Conservation (phyloP, 30 jellyfish, hydroid and myxozoan species). For the Nemopilema nomurai region DNA sequence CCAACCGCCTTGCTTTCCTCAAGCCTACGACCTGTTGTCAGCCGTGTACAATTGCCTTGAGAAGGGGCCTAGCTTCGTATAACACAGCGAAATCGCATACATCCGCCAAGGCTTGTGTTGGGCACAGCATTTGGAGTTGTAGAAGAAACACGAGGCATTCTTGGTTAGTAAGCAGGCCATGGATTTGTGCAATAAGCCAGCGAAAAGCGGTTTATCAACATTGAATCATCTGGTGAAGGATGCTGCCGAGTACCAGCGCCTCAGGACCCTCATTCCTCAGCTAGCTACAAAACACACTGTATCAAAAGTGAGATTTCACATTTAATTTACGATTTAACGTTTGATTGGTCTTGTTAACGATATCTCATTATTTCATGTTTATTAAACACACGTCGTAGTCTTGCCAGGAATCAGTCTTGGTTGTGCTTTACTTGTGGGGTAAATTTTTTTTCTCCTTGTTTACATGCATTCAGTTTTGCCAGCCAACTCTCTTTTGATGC, state of each 20-base stretch:
- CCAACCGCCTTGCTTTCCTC: background rate
- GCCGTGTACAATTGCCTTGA: background rate
- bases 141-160: background rate
- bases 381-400: background rate
- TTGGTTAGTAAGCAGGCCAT: background rate
- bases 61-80: background rate
- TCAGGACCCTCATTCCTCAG: slow-evolving; percentile 56
- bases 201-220: slow-evolving; percentile 1
- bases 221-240: slow-evolving; percentile 20
- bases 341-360: background rate
- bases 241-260: slow-evolving; percentile 43
- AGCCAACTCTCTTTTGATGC: background rate
- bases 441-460: background rate
- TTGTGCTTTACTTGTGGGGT: too few relatives aligned
- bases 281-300: slow-evolving; percentile 68
- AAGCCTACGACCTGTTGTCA: background rate
- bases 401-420: background rate
- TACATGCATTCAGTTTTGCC: background rate
- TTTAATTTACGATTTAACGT: background rate
- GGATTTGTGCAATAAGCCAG: background rate
- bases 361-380: background rate
- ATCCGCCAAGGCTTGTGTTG: background rate
- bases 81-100: background rate
- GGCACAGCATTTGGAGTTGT: background rate
- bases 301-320: slow-evolving; percentile 46